Conservation (phyloP, 2,797 vertebrate species). For the Chelonia mydas region DNA sequence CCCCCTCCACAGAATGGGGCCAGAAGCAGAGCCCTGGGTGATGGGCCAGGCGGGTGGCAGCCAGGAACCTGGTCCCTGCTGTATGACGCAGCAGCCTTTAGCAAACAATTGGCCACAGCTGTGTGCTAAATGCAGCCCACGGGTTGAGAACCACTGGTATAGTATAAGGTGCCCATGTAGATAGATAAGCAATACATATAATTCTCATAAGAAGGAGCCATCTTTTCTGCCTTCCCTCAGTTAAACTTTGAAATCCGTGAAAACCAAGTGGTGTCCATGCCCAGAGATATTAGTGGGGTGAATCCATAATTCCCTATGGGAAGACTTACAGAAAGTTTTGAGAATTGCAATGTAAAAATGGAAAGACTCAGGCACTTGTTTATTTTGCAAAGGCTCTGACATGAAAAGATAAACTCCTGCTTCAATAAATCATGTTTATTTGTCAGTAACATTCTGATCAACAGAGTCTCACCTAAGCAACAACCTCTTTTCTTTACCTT, state of each 20-base stretch:
- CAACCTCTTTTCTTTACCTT: neutral
- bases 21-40: too few species aligned
- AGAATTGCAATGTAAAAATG: neutral
- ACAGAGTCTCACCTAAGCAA: neutral
- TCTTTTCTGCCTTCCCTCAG: neutral
- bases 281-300: neutral
- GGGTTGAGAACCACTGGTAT: too few species aligned
- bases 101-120: too few species aligned
- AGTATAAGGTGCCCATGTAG: neutral
- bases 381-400: neutral
- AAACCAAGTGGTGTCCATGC: neutral
- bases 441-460: neutral
- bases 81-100: too few species aligned
- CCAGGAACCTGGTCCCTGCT: too few species aligned
- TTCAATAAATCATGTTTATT: neutral
- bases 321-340: neutral
- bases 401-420: neutral
- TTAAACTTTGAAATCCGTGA: neutral
- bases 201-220: neutral
- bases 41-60: fast-evolving
- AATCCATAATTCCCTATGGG: neutral
- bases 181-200: neutral
- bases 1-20: too few species aligned
- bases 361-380: neutral
- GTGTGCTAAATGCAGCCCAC: too few species aligned